Evolutionary conservation across 2,113 vertebrate species (phyloP), one percentile per base, ranked within the genome.

Genomic region (Cavia porcellus): DNA sequence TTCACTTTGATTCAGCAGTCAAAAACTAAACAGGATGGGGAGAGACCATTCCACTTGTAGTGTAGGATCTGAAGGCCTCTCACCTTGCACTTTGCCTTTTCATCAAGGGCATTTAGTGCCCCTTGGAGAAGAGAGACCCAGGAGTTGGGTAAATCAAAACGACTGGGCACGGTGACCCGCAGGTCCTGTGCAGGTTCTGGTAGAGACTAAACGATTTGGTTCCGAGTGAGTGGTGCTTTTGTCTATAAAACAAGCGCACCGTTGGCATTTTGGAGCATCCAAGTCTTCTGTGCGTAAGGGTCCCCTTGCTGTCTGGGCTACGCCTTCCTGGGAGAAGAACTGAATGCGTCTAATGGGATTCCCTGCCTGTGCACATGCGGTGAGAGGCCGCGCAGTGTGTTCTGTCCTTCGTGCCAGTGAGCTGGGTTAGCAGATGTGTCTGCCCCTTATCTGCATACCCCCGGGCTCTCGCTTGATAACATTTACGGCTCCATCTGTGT

Each of bases 311-410:
- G 68, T 70, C 32, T 61, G 84, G 85, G 68, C 83, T 92, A 75
- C 96, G 50, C 45, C 85, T 66, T 50, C 83, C 83, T 61, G 55
- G 77, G 72, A 87, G 52, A 38, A 45, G 7, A 42, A 87, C 57
- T 24, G 20, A 83, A 89, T 45, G 13, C 11, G 24, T 24, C 92
- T 47, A 47, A 2, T 35, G 45, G 0, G 52, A 59, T 28, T 66
- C 61, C 88, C 86, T 96, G 95, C 75, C 22, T 47, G 4, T 4
- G 81, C 72, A 88, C 93, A 94, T 15, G 75, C 0, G 92, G 95
- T 28, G 61, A 38, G 22, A 32, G 75, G 52, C 57, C n/a, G 66
- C 59, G 55, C 4, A 79, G 47, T 30, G 38, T 4, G 8, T 70
- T 45, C n/a, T 52, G 61, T 89, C 50, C 25, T 64, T 52, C 19